phyloP scores from a whole-genome alignment of 2,797 vertebrate species.

The Sphenodon punctatus region DNA sequence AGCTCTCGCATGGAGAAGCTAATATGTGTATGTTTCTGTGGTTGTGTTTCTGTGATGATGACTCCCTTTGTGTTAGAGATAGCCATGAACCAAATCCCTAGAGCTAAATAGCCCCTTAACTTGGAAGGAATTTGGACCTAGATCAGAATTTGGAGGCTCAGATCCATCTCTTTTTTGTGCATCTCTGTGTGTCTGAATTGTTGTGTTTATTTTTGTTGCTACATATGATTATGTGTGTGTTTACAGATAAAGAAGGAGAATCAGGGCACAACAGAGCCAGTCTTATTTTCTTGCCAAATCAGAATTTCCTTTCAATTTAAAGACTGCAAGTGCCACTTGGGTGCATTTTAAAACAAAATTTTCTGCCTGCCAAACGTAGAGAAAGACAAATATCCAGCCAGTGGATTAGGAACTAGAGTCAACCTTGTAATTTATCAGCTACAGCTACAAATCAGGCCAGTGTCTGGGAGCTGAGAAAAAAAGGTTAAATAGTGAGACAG shows the following conservation, averaged over 20 bases:
- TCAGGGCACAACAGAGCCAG: accelerated
- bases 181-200: neutral
- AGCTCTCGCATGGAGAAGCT: constrained; percentile 24
- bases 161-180: neutral
- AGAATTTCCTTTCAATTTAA: constrained; percentile 39
- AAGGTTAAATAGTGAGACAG: constrained; percentile 23
- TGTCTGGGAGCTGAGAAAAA: constrained; percentile 35
- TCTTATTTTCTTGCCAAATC: neutral
- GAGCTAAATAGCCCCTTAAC: neutral
- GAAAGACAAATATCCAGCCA: constrained; percentile 45
- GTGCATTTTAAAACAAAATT: constrained; percentile 42
- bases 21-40: neutral
- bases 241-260: neutral
- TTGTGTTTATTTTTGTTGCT: neutral
- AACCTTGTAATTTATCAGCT: constrained; percentile 56
- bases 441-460: constrained; percentile 33
- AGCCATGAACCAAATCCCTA: neutral
- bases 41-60: neutral
- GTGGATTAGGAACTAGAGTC: constrained; percentile 43
- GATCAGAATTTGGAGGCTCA: neutral
- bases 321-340: constrained; percentile 12
- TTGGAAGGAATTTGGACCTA: neutral
- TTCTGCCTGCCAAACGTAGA: constrained; percentile 14
- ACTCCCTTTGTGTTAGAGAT: neutral
- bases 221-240: neutral